These are phyloP conservation scores for Bufo bufo DNA, from an alignment of 2,113 vertebrate genomes.

Conservation along the genomic window DNA sequence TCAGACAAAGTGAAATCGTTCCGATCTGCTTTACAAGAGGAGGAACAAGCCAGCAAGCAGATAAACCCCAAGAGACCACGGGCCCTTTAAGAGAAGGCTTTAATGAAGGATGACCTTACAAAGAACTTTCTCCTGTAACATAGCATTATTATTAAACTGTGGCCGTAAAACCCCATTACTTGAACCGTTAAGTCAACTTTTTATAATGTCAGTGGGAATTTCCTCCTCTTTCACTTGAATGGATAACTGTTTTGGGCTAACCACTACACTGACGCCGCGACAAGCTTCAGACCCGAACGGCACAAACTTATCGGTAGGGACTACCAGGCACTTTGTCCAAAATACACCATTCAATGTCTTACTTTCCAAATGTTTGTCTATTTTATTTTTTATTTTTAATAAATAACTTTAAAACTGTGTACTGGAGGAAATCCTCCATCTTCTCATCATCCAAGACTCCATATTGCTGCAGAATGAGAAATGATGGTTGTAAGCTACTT, in stretches of 20 bases:
- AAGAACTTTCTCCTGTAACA: slow-evolving; percentile 70
- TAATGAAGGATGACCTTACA: slow-evolving; percentile 66
- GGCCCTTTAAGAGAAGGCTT: slow-evolving; percentile 79
- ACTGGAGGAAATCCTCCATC: slow-evolving; percentile 67
- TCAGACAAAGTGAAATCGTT: slow-evolving; percentile 98
- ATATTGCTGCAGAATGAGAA: slow-evolving; percentile 68
- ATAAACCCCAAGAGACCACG: slow-evolving; percentile 95
- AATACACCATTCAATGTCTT: slow-evolving; percentile 69
- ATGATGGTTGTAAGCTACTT: slow-evolving; percentile 72
- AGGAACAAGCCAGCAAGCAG: slow-evolving; percentile 97
- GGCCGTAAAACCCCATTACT: slow-evolving; percentile 71
- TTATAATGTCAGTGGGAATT: slow-evolving; percentile 77
- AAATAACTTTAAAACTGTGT: slow-evolving; percentile 73
- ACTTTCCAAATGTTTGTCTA: slow-evolving; percentile 72
- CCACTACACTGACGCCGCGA: slow-evolving; percentile 74
- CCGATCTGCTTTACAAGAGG: slow-evolving; percentile 91
- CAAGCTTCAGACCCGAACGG: slow-evolving; percentile 77
- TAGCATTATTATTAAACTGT: slow-evolving; percentile 68
- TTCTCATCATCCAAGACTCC: slow-evolving; percentile 68
- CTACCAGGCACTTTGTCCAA: slow-evolving; percentile 75
- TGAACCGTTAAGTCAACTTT: slow-evolving; percentile 69
- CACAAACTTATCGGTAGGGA: slow-evolving; percentile 71
- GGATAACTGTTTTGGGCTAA: slow-evolving; percentile 77
- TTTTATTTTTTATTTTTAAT: slow-evolving; percentile 66
- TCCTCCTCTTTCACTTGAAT: slow-evolving; percentile 73